These are phyloP conservation scores for Stomatorhinus ivindoensis DNA, from an alignment of 2,113 vertebrate species.

Conservation along the genomic window DNA sequence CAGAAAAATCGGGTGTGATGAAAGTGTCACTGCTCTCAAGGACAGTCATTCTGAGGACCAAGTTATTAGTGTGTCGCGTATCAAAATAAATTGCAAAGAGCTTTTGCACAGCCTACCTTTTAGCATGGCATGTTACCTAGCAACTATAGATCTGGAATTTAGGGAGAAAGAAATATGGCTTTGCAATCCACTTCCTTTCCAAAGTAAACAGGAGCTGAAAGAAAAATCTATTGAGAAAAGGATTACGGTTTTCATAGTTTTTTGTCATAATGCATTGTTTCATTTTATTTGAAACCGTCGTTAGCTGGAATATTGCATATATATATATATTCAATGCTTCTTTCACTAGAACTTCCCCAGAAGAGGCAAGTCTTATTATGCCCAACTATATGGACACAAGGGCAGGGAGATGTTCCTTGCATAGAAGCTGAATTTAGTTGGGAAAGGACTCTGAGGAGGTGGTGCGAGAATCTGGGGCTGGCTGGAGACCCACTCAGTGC, in stretches of 20 bases:
- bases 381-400: background rate
- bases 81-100: slow-evolving; percentile 63
- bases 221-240: slow-evolving; percentile 43
- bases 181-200: slow-evolving; percentile 39
- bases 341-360: background rate
- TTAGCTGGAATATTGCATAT: background rate
- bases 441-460: background rate
- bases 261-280: background rate
- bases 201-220: slow-evolving; percentile 50
- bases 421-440: background rate
- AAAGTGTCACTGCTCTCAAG: slow-evolving; percentile 14
- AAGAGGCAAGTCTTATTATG: background rate
- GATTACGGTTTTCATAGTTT: background rate
- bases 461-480: background rate
- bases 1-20: background rate
- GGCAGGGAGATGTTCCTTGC: background rate
- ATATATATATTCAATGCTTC: background rate
- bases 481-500: background rate
- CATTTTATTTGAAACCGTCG: background rate
- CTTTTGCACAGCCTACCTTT: slow-evolving; percentile 51
- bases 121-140: slow-evolving; percentile 59
- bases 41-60: slow-evolving; percentile 48
- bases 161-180: slow-evolving; percentile 39
- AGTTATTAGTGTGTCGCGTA: slow-evolving; percentile 50
- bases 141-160: slow-evolving; percentile 62